Percentiles rank a stretch among this genome's conserved stretches.
These are phyloP conservation scores for Melanotaenia pygmaea DNA, from an alignment of 2,797 vertebrate genomes.

Conservation along the genomic window DNA sequence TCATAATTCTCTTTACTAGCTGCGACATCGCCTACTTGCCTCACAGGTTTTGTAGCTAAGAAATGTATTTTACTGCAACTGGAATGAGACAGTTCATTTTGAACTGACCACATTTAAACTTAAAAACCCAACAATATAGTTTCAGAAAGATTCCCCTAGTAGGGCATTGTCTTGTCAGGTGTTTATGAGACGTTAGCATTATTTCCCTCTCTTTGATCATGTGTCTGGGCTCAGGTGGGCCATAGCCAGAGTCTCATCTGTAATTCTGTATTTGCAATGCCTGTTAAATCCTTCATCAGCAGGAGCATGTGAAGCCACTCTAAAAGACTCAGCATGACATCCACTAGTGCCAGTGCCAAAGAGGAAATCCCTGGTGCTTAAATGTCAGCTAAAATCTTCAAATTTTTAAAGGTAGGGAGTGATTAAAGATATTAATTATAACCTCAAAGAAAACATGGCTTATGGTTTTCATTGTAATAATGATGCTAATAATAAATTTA, in stretches of 20 bases:
- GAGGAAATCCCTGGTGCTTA: conserved; percentile 16
- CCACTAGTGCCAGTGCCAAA: conserved; percentile 8
- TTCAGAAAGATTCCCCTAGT: neutral
- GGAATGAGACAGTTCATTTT: neutral
- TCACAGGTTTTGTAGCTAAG: neutral
- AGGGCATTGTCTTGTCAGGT: neutral
- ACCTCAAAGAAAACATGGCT: conserved; percentile 1
- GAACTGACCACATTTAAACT: neutral
- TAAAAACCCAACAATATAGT: neutral
- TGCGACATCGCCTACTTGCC: neutral
- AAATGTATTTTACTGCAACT: neutral
- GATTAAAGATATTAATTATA: conserved; percentile 30
- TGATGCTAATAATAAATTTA: no score
- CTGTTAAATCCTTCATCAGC: conserved; percentile 55
- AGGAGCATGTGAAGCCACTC: conserved; percentile 43
- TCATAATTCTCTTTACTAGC: conserved; percentile 10
- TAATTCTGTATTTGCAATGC: conserved; percentile 30
- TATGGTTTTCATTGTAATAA: neutral
- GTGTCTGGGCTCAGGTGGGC: conserved; percentile 57
- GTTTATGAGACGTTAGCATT: conserved; percentile 2
- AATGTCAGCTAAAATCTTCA: conserved; percentile 48
- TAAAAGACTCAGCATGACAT: conserved; percentile 40
- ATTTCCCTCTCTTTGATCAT: conserved; percentile 24
- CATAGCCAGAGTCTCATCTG: conserved; percentile 18
- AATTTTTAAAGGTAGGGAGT: conserved; percentile 22